Base-by-base conservation (phyloP, 2,113 vertebrate species). In the Porphyrio hochstetteri region DNA sequence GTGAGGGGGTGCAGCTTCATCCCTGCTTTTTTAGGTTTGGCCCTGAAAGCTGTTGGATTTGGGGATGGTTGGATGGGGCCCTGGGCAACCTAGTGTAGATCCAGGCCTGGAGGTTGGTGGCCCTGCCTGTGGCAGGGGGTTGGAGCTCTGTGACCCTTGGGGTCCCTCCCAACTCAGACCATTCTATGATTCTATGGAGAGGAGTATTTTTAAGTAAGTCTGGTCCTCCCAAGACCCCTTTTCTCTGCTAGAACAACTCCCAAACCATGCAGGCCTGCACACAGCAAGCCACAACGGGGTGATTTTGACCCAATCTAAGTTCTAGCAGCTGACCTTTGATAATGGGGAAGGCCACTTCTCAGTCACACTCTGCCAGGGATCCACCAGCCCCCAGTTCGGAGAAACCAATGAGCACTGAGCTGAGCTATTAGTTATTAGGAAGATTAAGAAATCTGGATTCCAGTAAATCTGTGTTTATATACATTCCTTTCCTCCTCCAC, bases 351-450 rank as follows among this genome's bases (percentile, higher is more conserved):
- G 69, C 14, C 9, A 0, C 36, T 86, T 84, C 77, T 63, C 42
- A 28, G 77, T 81, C 94, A 31, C 33, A 48, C 80, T 23, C 0
- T 1, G 31, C 24, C 42, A 48, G 11, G 60, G 24, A 59, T 11
- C 10, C 4, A 10, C 27, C 70, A 59, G 36, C 6, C 33, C 55
- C 36, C 38, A 27, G 6, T 85, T 24, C 55, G 19, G 72, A 90
- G 70, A 79, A 75, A 46, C 0, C 0, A 42, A 25, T 21, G 53
- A 83, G 8, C 16, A 8, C 25, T 0, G 0, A 55, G n/a, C 21
- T 20, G 11, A 68, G 11, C 10, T 6, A 8, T 5, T 31, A 24
- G 52, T 40, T 67, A 52, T 17, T 7, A 67, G 20, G 40, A 81
- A 57, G 57, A 13, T 38, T 21, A 10, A 56, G 53, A 29, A n/a